These are phyloP conservation scores for Scaptomyza cyrtandrae DNA, from an alignment of 2,888 invertebrate species.

Conservation along the genomic window DNA sequence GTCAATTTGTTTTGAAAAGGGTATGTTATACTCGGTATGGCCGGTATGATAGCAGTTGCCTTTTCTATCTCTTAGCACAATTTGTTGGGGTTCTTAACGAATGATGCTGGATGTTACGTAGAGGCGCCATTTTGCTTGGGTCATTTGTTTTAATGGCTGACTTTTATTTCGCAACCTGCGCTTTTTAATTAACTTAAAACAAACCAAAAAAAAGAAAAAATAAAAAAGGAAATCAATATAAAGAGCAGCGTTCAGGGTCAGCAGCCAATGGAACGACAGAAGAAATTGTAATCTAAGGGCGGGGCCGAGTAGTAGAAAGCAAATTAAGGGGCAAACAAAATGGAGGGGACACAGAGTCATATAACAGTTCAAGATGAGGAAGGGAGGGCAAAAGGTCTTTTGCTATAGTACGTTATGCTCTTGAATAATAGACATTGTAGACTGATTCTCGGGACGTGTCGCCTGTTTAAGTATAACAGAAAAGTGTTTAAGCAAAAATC, in stretches of 20 bases:
- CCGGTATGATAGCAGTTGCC: neutral
- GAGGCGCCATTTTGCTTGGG: constrained; percentile 29
- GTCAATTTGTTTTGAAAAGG: neutral
- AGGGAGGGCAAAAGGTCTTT: neutral
- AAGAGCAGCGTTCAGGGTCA: constrained; percentile 58
- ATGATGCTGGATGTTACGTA: neutral
- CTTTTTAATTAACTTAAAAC: constrained; percentile 72
- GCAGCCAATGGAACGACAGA: constrained; percentile 25
- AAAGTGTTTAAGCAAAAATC: constrained; percentile 60
- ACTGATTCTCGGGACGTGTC: constrained; percentile 13
- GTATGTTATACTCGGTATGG: neutral
- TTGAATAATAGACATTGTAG: constrained; percentile 11
- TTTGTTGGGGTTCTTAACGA: constrained; percentile 4
- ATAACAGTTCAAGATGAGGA: constrained; percentile 42
- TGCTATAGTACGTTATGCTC: constrained; percentile 11
- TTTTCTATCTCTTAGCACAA: constrained; percentile 29
- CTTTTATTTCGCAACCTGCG: constrained; percentile 51
- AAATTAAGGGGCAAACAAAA: constrained; percentile 5
- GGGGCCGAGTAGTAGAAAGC: neutral
- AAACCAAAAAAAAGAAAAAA: neutral
- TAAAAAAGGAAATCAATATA: constrained; percentile 57
- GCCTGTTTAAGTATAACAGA: constrained; percentile 39
- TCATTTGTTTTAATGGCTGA: constrained; percentile 56
- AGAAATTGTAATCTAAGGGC: neutral
- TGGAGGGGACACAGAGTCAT: constrained; percentile 28